Evolutionary conservation across 2,797 vertebrate species (phyloP).

Genomic region (Leptatherina wallacei): DNA sequence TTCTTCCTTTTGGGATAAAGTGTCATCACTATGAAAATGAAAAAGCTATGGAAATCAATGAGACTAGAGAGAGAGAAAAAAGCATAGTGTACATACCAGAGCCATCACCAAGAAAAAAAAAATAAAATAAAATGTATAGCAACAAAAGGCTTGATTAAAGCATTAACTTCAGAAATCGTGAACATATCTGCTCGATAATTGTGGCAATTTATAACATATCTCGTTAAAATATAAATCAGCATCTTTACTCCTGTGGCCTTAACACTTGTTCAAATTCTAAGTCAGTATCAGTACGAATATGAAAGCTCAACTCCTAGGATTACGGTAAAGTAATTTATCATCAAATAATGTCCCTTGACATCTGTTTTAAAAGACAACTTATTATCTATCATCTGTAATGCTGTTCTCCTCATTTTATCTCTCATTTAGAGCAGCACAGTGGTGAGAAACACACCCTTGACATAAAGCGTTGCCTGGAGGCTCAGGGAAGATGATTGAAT

Average conservation of each 20-base stretch:
- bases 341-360: constrained; percentile 59
- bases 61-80: not conserved
- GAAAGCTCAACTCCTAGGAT: constrained; percentile 36
- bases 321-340: constrained; percentile 47
- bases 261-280: constrained; percentile 39
- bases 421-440: constrained; percentile 49
- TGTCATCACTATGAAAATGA: not conserved
- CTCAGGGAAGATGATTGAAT: constrained; percentile 80
- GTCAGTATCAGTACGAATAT: constrained; percentile 32
- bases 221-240: constrained; percentile 44
- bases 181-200: constrained; percentile 31
- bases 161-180: constrained; percentile 18
- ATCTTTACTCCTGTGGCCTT: constrained; percentile 29
- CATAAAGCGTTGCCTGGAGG: constrained; percentile 72
- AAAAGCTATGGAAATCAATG: not conserved
- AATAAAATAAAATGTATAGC: not conserved
- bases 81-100: not conserved
- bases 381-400: constrained; percentile 59
- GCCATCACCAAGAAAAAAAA: not conserved
- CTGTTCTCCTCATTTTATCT: constrained; percentile 52
- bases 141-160: constrained; percentile 4
- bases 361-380: constrained; percentile 58
- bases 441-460: constrained; percentile 62
- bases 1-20: constrained; percentile 2
- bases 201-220: constrained; percentile 12